phyloP scores from a whole-genome alignment of 2,113 vertebrate genomes.

The Carassius auratus region DNA sequence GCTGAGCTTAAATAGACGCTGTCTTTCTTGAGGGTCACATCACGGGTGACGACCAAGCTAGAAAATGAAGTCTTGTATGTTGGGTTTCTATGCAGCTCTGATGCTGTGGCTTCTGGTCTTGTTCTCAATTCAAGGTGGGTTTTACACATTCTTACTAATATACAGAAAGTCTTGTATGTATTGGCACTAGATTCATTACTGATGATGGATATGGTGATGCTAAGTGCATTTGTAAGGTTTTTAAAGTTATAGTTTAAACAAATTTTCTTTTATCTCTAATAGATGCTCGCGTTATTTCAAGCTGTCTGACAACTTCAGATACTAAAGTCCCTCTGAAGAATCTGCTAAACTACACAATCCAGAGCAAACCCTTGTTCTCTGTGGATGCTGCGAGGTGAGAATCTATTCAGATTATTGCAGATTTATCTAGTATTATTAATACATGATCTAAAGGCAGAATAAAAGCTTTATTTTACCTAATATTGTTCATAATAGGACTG shows the following conservation, averaged over 20 bases:
- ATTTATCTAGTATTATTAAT: background rate
- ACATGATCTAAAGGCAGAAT: background rate
- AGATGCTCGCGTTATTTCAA: slow-evolving; percentile 56
- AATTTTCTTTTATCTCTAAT: slow-evolving; percentile 22
- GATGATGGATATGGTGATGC: background rate
- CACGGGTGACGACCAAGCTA: background rate
- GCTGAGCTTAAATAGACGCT: slow-evolving; percentile 38
- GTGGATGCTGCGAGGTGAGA: slow-evolving; percentile 69
- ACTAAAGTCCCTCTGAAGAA: background rate
- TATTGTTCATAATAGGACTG: background rate
- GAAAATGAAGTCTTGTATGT: slow-evolving; percentile 30
- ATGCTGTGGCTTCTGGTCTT: slow-evolving; percentile 25
- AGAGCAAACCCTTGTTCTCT: slow-evolving; percentile 48
- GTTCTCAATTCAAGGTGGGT: background rate
- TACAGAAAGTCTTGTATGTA: background rate
- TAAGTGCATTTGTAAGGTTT: background rate
- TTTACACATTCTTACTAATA: background rate
- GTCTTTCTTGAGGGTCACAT: slow-evolving; percentile 24
- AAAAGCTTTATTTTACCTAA: background rate
- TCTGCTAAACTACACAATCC: slow-evolving; percentile 56
- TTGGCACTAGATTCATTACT: background rate
- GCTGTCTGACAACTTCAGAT: slow-evolving; percentile 46
- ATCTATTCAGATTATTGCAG: too few species aligned
- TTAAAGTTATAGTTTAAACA: background rate
- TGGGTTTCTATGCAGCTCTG: background rate